Base-by-base conservation (phyloP, 1,140 invertebrate species). In the Cataglyphis hispanica region DNA sequence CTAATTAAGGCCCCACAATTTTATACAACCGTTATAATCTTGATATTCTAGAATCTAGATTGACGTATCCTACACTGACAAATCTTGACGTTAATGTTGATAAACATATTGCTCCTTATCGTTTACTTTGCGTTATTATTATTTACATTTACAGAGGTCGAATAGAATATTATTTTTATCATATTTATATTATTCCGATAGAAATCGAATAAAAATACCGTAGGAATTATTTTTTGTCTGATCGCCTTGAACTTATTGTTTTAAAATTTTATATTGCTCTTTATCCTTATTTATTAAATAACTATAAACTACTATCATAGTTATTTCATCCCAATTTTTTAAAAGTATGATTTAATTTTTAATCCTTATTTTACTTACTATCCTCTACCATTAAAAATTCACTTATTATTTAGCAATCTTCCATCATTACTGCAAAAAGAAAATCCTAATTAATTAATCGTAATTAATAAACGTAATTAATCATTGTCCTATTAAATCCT, bases 401-500 rank as follows among this genome's bases (percentile, higher is more conserved):
- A 19, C 5, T 53, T n/a, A 31, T 31, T 8, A 4, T 37, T 22
- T 1, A 11, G 43, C 10, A 25, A 37, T 53, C n/a, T 19, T 67
- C 8, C n/a, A 27, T 8, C 19, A 56, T 53, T 16, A 61, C 40
- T 40, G 16, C 16, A 53, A 22, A 34, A 61, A 46, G 27, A 81
- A 64, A 31, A 31, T 2, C 2, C 2, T 31, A 31, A 31, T 31
- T 31, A 31, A 74, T 19, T n/a, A 31, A 31, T 2, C 2, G 31
- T 31, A 31, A 31, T 31, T 31, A 31, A 74, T 19, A 31, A 22
- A 58, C 13, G 46, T 60, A 43, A 89, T 89, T 89, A 89, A 89
- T 89, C 87, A 86, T 78, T 58, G 67, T 56, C 64, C 31, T 37
- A 67, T 86, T 86, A 85, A 86, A 75, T 22, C 67, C 75, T 81